A percentile compares a stretch with the other conserved stretches of the same genome.
Evolutionary conservation across 2,888 invertebrate species (phyloP).

Genomic region (Netelia melanura): DNA sequence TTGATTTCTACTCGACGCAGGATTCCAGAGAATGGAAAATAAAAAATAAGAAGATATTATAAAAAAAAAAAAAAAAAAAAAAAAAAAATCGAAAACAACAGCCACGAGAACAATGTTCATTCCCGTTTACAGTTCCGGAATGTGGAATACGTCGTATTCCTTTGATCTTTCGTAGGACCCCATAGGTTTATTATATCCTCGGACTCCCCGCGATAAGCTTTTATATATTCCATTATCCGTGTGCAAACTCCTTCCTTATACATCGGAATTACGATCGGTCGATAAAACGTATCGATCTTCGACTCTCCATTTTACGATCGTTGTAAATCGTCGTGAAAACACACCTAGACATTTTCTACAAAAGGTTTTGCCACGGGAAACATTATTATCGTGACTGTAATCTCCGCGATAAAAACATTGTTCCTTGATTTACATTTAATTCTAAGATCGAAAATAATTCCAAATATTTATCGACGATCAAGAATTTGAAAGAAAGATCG

Average conservation of each 20-base stretch:
- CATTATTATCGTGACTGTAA: background rate
- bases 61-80: background rate
- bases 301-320: constrained; percentile 59
- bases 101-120: background rate
- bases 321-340: constrained; percentile 60
- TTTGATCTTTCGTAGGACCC: constrained; percentile 71
- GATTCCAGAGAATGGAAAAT: constrained; percentile 35
- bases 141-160: constrained; percentile 51
- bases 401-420: background rate
- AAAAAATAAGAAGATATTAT: background rate
- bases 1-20: constrained; percentile 50
- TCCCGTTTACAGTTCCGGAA: constrained; percentile 19
- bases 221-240: constrained; percentile 1
- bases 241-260: background rate
- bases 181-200: constrained; percentile 13
- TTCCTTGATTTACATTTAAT: constrained; percentile 31
- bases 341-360: constrained; percentile 51
- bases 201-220: constrained; percentile 1
- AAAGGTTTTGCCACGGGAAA: constrained; percentile 18
- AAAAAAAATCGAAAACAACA: background rate
- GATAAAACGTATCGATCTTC: constrained; percentile 61
- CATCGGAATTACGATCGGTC: background rate
- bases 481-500: constrained; percentile 9
- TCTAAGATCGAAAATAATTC: constrained; percentile 53
- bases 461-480: constrained; percentile 16